Base-by-base conservation (phyloP, 2,113 vertebrate species). In the Corythornis vintsioides region DNA sequence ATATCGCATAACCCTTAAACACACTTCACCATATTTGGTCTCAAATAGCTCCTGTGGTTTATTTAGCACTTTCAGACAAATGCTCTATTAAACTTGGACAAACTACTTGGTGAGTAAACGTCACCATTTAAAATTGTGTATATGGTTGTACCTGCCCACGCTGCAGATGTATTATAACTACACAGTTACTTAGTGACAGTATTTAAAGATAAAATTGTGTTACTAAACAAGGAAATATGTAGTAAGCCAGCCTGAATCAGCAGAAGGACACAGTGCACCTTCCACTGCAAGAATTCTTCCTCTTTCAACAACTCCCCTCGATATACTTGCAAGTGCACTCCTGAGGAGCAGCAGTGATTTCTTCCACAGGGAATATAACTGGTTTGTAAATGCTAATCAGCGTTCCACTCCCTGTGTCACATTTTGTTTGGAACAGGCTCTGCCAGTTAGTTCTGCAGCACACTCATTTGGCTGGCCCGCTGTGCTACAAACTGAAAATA, bases 11-110 rank as follows among this genome's bases (percentile, higher is more conserved):
- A 60, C n/a, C 63, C 29, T 63, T 64, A 31, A 74, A 61, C 25
- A 78, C 47, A 42, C 64, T 80, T 43, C 31, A 60, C 47, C 33
- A 38, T 20, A 52, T 73, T 73, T 61, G 40, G 24, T 87, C 87
- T 60, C 15, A 3, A 65, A 31, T 16, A 33, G 9, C 52, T 92
- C 81, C 76, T 50, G 48, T 13, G 57, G 40, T 65, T 91, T 83
- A 71, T 67, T 89, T 48, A 85, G 72, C 69, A 60, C 53, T 85
- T 92, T 35, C 63, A 70, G 47, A 66, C 29, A 70, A 94, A 64
- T 0, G 4, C 10, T 63, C 38, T 25, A 28, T 31, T 79, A 28
- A 59, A 64, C 35, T 1, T 15, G 40, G 47, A 76, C 57, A 31
- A 89, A 88, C 7, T 59, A 29, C 66, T 89, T 2, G 22, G 75